A percentile compares a stretch with the other conserved stretches of the same genome.
These are phyloP conservation scores for Anthopleura xanthogrammica DNA, from an alignment of 92 coral and sea anemone genomes.

Conservation along the genomic window DNA sequence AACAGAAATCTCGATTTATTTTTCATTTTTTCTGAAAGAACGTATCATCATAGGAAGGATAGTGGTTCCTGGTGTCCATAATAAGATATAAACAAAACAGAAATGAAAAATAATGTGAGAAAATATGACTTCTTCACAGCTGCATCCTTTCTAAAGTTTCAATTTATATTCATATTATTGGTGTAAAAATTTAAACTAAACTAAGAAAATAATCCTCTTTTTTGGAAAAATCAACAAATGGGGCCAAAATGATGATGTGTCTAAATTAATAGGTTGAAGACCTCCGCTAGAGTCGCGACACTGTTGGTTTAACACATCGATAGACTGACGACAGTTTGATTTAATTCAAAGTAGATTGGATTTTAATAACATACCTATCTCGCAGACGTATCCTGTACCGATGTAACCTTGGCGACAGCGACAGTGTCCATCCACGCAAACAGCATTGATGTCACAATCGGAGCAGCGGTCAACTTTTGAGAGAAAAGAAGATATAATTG, in stretches of 20 bases:
- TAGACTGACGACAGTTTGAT: not conserved
- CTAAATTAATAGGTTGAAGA: not conserved
- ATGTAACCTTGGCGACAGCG: slow-evolving; percentile 76
- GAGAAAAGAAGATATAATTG: not conserved
- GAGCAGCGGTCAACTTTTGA: slow-evolving; percentile 83
- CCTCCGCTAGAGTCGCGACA: not conserved
- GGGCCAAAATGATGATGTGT: not conserved
- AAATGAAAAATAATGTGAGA: not conserved
- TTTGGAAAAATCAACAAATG: not conserved
- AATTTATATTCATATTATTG: not conserved
- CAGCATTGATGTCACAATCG: slow-evolving; percentile 83
- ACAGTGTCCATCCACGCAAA: slow-evolving; percentile 80
- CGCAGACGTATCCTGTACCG: slow-evolving; percentile 87
- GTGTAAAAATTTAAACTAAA: not conserved
- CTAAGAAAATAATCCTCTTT: not conserved
- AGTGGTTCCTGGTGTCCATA: not conserved
- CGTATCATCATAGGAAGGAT: not conserved
- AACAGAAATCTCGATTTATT: not conserved
- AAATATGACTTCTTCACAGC: not conserved
- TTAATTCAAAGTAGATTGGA: not conserved
- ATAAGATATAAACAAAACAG: not conserved
- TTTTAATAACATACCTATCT: slow-evolving; percentile 35
- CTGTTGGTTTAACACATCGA: not conserved
- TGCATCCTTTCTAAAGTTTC: not conserved
- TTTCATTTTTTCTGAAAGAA: not conserved